Evolutionary conservation across 2,888 invertebrate species (phyloP), one percentile per base, ranked within the genome.

Genomic region (Ochropleura plecta): DNA sequence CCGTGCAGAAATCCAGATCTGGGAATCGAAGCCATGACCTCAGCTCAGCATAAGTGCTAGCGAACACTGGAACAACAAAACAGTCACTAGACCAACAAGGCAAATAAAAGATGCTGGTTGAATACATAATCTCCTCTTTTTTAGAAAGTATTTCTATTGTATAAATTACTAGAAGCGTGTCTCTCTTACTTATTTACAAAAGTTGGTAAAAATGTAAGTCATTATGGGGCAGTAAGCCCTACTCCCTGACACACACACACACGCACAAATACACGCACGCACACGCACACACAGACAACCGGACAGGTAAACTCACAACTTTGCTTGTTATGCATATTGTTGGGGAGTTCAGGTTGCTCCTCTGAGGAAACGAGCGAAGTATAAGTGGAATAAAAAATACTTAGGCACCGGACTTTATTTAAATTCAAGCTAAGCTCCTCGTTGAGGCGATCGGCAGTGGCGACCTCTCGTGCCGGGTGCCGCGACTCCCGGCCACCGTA

Each of bases 281-380:
- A 14, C 16, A 5, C 48, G 5, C 46, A 3, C 49, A 42, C n/a
- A 57, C 51, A 18, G 7, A 55, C 7, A 10, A 3, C 20, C 42
- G 5, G 7, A 48, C 30, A 78, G 60, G 53, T 83, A 64, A 51
- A 67, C 20, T 55, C 44, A 9, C 40, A 81, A 74, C 44, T 81
- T 79, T 16, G 59, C 81, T 84, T 65, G 75, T 80, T 74, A 84
- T 57, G 64, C 53, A 65, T 62, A 60, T 42, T 68, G 64, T 62
- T 65, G n/a, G 48, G 59, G 48, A 84, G 55, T 68, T 68, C 9
- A 64, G 70, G 63, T 40, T 9, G 8, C 48, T 65, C 12, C 20
- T 18, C 14, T 49, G 8, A 30, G 16, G 65, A 42, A 44, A 71
- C 53, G 44, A 71, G 44, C 12, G 16, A 53, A 48, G 14, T 79